Evolutionary conservation across 2,113 vertebrate genomes (phyloP).

Genomic region (Peromyscus maniculatus): DNA sequence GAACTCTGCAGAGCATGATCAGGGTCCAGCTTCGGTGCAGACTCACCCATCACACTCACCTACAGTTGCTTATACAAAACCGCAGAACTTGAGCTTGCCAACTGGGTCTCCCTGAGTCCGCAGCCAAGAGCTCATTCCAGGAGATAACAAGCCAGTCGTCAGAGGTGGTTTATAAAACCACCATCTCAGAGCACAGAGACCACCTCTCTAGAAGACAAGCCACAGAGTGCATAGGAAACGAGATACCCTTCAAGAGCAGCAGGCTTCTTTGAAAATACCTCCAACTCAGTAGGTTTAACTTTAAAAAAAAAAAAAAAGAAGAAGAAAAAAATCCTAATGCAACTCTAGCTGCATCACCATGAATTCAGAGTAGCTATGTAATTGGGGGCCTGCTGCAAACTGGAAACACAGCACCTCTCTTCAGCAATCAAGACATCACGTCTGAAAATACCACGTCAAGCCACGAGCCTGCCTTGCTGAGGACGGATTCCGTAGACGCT

Average conservation of each 20-base stretch:
- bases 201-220: background rate
- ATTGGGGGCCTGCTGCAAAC: background rate
- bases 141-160: slow-evolving; percentile 4
- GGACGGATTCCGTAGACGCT: background rate
- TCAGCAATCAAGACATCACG: background rate
- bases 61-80: background rate
- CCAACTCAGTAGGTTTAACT: background rate
- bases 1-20: background rate
- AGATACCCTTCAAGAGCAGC: background rate
- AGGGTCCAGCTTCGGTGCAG: background rate
- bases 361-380: background rate
- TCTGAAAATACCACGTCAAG: background rate
- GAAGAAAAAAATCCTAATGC: background rate
- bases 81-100: background rate
- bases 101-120: too few relatives aligned
- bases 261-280: slow-evolving; percentile 24
- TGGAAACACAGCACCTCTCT: background rate
- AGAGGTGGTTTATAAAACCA: background rate
- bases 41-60: background rate
- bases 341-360: too few relatives aligned
- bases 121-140: background rate
- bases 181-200: background rate
- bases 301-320: background rate
- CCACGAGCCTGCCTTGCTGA: background rate
- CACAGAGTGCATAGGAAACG: background rate